A percentile compares a stretch with the other conserved stretches of the same genome.
These are phyloP conservation scores for Pammene aurita DNA, from an alignment of 2,888 invertebrate species.

Conservation along the genomic window DNA sequence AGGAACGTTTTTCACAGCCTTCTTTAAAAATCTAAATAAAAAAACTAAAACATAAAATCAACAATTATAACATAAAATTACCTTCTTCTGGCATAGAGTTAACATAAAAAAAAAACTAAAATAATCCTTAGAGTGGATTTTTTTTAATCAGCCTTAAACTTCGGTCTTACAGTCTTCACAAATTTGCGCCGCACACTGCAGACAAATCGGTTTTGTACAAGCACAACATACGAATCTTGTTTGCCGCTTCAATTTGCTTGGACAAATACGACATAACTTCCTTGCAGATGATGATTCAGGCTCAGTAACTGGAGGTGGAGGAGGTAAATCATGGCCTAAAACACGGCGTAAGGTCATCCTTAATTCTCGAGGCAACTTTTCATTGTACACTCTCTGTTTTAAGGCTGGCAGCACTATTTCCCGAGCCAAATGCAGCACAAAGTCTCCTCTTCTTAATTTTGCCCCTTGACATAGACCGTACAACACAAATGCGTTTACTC, in stretches of 20 bases:
- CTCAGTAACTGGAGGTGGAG: too few relatives aligned
- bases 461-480: constrained; percentile 14
- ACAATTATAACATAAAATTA: constrained; percentile 8
- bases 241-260: constrained; percentile 32
- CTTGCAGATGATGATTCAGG: too few relatives aligned
- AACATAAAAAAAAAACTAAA: constrained; percentile 3
- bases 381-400: constrained; percentile 41
- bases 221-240: constrained; percentile 19
- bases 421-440: constrained; percentile 33
- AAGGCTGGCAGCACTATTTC: constrained; percentile 36
- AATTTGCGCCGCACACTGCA: too few relatives aligned
- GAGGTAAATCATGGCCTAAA: too few relatives aligned
- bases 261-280: constrained; percentile 28
- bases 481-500: too few relatives aligned
- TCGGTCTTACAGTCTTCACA: constrained; percentile 21
- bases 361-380: too few relatives aligned
- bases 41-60: constrained; percentile 6
- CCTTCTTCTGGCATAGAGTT: too few relatives aligned
- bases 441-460: constrained; percentile 30
- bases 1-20: constrained; percentile 5
- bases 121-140: background rate
- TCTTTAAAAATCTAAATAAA: constrained; percentile 6
- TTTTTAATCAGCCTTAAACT: constrained; percentile 10
- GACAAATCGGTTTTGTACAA: constrained; percentile 27
- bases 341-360: too few relatives aligned